phyloP scores from a whole-genome alignment of 2,113 vertebrate genomes.

The Syrrhaptes paradoxus region DNA sequence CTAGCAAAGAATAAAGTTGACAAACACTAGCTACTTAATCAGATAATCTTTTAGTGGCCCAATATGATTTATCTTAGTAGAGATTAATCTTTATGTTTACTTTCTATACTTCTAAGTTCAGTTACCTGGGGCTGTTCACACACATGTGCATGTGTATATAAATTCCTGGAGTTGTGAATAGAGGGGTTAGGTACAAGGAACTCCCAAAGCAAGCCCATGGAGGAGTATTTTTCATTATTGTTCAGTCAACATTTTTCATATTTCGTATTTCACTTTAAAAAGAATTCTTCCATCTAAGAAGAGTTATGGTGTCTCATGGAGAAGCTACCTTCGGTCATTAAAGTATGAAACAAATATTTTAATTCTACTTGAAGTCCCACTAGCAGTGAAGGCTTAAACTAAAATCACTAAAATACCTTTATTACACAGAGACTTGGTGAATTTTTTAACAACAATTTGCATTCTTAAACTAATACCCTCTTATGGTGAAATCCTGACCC shows the following conservation, averaged over 20 bases:
- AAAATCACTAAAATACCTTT: neutral
- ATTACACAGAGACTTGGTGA: neutral
- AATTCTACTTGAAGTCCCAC: neutral
- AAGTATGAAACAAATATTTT: neutral
- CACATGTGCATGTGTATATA: rapidly evolving
- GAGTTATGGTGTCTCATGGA: neutral
- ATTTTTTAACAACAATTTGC: neutral
- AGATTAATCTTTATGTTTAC: neutral
- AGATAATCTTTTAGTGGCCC: neutral
- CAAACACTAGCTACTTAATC: neutral
- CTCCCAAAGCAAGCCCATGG: neutral
- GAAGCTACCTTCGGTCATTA: neutral
- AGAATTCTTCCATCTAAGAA: neutral
- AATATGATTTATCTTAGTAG: neutral
- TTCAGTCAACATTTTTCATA: neutral
- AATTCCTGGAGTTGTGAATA: neutral
- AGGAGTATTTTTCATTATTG: neutral
- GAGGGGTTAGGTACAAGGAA: neutral
- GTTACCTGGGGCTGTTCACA: neutral
- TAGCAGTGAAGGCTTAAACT: neutral
- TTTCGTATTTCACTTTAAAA: neutral
- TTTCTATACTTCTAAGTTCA: neutral
- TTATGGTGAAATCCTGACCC: neutral
- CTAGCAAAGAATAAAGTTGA: neutral
- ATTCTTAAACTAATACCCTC: neutral